Evolutionary conservation across 2,113 vertebrate species (phyloP).

Genomic region (Oriolus oriolus): DNA sequence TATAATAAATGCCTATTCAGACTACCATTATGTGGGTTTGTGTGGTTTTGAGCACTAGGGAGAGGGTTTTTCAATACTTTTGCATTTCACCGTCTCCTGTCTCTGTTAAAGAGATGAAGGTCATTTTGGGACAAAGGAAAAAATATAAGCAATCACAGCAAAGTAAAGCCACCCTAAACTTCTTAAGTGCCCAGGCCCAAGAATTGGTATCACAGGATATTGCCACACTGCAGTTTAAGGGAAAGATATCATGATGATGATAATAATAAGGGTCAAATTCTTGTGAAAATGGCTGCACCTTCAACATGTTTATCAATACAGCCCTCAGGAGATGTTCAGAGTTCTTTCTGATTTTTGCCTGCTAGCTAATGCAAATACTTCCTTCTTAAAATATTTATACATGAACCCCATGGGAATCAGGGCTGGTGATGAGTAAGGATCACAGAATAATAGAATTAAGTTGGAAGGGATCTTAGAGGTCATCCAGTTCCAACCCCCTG

Average conservation of each 20-base stretch:
- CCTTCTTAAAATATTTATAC: not conserved
- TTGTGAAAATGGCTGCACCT: rapidly evolving
- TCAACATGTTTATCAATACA: not conserved
- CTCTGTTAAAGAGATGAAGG: not conserved
- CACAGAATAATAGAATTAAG: not conserved
- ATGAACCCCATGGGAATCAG: not conserved
- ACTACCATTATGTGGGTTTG: rapidly evolving
- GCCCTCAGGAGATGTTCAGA: not conserved
- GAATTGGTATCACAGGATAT: not conserved
- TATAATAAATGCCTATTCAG: not conserved
- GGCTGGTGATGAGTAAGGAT: not conserved
- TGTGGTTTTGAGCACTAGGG: not conserved
- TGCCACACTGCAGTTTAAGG: not conserved
- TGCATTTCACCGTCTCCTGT: not conserved
- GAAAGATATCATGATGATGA: not conserved
- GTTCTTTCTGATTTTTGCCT: not conserved
- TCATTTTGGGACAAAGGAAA: not conserved
- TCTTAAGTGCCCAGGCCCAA: not conserved
- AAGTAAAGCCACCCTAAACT: not conserved
- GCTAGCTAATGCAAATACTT: not conserved
- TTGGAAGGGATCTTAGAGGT: not conserved
- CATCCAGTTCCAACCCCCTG: not conserved
- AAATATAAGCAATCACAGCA: not conserved
- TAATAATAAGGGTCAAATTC: not conserved
- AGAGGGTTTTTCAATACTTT: not conserved